Base-by-base conservation (phyloP, 1,140 invertebrate genomes). In the Tetraneura akinire region DNA sequence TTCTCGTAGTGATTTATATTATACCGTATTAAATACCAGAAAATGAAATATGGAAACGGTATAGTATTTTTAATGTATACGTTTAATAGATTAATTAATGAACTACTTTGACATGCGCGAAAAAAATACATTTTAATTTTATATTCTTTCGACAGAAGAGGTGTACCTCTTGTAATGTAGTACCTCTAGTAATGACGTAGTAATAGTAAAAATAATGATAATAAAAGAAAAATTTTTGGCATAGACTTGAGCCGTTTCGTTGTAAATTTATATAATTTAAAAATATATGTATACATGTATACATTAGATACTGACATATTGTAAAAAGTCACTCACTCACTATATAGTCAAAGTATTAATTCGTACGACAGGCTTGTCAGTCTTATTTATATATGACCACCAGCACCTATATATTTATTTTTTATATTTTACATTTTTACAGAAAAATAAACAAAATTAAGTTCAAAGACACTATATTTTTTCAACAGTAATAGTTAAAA, bases 391-490 rank as follows among this genome's bases (percentile, higher is more conserved):
- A 37, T 37, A 8, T 37, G 32, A 8, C 3, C 32, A 37, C 8
- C 32, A 37, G 32, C 32, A 37, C 32, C 32, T 37, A 37, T 37
- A 4, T 37, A 4, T 37, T 37, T 37, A 37, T 37, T 4, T n/a
- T n/a, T n/a, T n/a, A n/a, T n/a, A n/a, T n/a, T n/a, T n/a, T n/a
- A n/a, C n/a, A 37, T 37, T 37, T 37, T 37, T 37, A 37, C 10
- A 6, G 9, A 21, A 62, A 1, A 29, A 62, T 32, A 32, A 37
- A 21, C 32, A 42, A 66, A 4, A 45, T 11, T 5, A 14, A 21
- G 37, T 45, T 66, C 37, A 66, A 66, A 42, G 64, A 45, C 62
- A 66, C 37, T 5, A 37, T 66, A 37, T 66, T 45, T 8, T 66
- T 18, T 62, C 9, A 62, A 29, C 18, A 14, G 26, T 66, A 6